Evolutionary conservation across 2,888 invertebrate genomes (phyloP).

Genomic region (Ditylenchus weischeri): DNA sequence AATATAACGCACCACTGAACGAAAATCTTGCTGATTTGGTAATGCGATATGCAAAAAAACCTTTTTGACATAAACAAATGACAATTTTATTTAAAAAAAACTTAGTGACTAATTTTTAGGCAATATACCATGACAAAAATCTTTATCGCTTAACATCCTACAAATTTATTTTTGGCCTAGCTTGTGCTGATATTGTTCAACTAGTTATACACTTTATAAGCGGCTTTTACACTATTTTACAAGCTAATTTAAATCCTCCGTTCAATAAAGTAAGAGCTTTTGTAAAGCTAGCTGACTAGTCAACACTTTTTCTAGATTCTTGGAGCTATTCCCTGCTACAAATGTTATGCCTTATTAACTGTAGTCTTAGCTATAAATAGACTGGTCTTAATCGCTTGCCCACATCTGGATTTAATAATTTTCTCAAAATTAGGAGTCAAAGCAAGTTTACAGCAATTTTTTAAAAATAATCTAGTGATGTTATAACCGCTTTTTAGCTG

Average conservation of each 20-base stretch:
- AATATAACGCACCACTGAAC: too few relatives aligned
- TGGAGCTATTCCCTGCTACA: constrained; percentile 6
- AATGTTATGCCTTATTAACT: constrained; percentile 2
- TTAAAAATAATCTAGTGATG: background rate
- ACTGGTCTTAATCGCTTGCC: background rate
- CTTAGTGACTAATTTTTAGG: background rate
- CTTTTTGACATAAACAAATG: too few relatives aligned
- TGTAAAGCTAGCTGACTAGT: background rate
- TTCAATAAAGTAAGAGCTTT: background rate
- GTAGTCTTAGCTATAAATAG: background rate
- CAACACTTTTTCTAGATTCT: background rate
- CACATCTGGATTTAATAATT: background rate
- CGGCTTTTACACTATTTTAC: constrained; percentile 1
- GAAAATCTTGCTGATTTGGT: too few relatives aligned
- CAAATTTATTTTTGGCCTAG: background rate
- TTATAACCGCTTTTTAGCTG: background rate
- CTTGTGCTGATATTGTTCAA: background rate
- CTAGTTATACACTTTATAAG: constrained; percentile 2
- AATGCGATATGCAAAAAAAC: too few relatives aligned
- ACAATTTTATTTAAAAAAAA: background rate
- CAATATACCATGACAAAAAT: constrained; percentile 2
- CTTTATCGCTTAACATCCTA: background rate
- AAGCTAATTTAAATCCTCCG: background rate
- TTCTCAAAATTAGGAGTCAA: background rate
- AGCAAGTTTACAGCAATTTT: background rate